Evolutionary conservation across 2,888 invertebrate genomes (phyloP).

Genomic region (Mycalesis mineus): DNA sequence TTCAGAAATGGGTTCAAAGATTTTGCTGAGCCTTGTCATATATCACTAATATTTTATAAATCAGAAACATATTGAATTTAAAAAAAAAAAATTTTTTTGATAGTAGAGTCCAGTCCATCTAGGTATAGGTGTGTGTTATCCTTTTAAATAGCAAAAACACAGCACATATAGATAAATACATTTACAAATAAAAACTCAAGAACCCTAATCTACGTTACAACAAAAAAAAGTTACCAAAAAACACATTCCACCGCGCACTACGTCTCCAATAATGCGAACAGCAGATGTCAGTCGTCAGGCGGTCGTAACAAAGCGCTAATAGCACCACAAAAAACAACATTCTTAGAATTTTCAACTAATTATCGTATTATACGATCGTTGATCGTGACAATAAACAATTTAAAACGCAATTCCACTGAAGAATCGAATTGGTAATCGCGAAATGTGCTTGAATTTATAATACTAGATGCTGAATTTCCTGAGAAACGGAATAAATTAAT

Average conservation of each 20-base stretch:
- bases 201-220: background rate
- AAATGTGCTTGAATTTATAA: no score
- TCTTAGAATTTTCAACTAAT: conserved; percentile 4
- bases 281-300: conserved; percentile 1
- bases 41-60: no score
- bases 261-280: background rate
- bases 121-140: no score
- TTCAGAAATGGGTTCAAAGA: no score
- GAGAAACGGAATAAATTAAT: no score
- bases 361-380: background rate
- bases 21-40: no score
- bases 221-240: background rate
- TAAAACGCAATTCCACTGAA: background rate
- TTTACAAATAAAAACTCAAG: no score
- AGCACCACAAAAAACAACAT: conserved; percentile 1
- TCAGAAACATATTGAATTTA: no score
- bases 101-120: no score
- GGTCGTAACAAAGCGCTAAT: conserved; percentile 4
- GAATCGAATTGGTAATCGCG: background rate
- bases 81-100: no score
- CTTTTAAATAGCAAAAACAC: no score
- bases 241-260: background rate
- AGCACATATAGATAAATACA: no score
- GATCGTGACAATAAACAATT: conserved; percentile 6
- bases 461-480: background rate